Percentiles rank a stretch among this genome's conserved stretches.
Evolutionary conservation across 2,888 invertebrate genomes (phyloP).

Genomic region (Augiades crinisus): DNA sequence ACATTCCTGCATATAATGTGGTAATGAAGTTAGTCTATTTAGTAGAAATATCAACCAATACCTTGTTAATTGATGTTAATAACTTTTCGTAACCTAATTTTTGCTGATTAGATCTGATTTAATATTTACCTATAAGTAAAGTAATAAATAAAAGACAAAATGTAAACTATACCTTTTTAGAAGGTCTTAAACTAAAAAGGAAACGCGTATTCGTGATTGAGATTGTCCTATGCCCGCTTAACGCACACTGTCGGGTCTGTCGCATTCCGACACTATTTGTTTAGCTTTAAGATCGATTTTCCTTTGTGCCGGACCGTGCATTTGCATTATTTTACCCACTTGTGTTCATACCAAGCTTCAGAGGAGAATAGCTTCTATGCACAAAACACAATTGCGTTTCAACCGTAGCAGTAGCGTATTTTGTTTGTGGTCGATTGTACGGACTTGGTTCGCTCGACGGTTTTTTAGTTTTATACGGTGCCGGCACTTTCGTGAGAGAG

Average conservation of each 20-base stretch:
- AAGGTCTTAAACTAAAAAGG: no score
- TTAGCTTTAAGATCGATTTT: constrained; percentile 70
- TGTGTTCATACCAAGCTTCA: constrained; percentile 12
- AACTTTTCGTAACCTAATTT: no score
- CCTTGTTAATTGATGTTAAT: no score
- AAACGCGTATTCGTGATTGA: not conserved
- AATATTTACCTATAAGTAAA: no score
- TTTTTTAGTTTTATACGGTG: constrained; percentile 27
- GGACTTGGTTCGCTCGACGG: constrained; percentile 45
- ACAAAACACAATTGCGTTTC: constrained; percentile 27
- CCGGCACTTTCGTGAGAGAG: constrained; percentile 37
- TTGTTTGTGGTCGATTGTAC: constrained; percentile 44
- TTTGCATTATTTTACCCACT: constrained; percentile 18
- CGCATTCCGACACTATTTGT: constrained; percentile 73
- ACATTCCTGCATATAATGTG: no score
- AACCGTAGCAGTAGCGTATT: constrained; percentile 55
- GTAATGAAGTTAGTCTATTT: no score
- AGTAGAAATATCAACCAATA: no score
- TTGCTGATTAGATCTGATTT: no score
- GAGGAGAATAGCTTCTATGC: not conserved
- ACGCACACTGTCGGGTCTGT: constrained; percentile 67
- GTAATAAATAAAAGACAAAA: no score
- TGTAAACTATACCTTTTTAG: no score
- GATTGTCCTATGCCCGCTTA: constrained; percentile 54
- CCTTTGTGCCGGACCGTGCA: constrained; percentile 53